Evolutionary conservation across 2,888 invertebrate species (phyloP).

Genomic region (Physocephala rufipes): DNA sequence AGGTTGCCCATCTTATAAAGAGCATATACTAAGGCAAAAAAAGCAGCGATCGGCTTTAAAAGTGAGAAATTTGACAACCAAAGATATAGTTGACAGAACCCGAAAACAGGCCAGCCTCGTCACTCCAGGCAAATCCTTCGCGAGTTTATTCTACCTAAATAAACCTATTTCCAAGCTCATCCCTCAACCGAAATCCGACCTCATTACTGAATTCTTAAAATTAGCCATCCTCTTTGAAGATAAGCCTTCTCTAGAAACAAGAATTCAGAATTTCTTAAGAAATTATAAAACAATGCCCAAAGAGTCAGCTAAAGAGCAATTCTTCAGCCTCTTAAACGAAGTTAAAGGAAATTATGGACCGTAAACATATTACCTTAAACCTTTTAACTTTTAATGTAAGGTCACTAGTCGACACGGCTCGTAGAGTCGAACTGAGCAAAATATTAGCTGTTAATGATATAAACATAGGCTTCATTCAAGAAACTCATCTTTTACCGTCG

Average conservation of each 20-base stretch:
- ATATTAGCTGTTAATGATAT: background rate
- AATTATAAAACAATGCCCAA: slow-evolving; percentile 16
- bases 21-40: too few species aligned
- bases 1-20: too few species aligned
- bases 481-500: background rate
- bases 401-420: slow-evolving; percentile 1
- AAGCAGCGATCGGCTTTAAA: too few species aligned
- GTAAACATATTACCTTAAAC: slow-evolving; percentile 10
- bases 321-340: slow-evolving; percentile 7
- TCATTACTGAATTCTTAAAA: slow-evolving; percentile 13
- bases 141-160: too few species aligned
- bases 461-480: slow-evolving; percentile 23
- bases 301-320: slow-evolving; percentile 21
- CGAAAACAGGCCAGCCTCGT: too few species aligned
- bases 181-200: too few species aligned
- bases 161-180: too few species aligned
- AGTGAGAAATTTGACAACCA: too few species aligned
- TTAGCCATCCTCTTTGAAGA: background rate
- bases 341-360: slow-evolving; percentile 12
- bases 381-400: slow-evolving; percentile 19
- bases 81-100: too few species aligned
- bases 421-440: background rate
- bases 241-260: slow-evolving; percentile 4
- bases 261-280: slow-evolving; percentile 5
- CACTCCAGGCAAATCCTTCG: too few species aligned